Evolutionary conservation across 2,113 vertebrate species (phyloP).

Genomic region (Melanocharis versteri): DNA sequence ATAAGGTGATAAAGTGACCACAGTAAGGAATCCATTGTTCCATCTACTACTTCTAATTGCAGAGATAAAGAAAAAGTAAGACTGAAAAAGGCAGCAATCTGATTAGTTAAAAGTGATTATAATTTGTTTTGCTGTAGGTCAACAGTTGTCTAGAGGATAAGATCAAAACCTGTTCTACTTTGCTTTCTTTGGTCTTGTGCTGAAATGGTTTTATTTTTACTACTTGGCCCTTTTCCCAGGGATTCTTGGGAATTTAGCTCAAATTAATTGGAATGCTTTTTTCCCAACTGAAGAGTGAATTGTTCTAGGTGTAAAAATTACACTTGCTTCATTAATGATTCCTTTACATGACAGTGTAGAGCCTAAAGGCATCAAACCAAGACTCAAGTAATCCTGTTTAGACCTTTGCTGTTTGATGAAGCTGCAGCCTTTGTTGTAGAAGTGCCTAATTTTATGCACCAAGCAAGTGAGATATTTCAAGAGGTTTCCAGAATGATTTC

Average conservation of each 20-base stretch:
- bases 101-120: not conserved
- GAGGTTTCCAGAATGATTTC: constrained; percentile 29
- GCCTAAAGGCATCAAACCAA: constrained; percentile 11
- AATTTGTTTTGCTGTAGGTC: not conserved
- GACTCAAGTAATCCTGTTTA: not conserved
- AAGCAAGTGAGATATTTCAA: constrained; percentile 14
- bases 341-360: not conserved
- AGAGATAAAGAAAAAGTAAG: not conserved
- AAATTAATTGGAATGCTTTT: not conserved
- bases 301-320: constrained; percentile 35
- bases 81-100: not conserved
- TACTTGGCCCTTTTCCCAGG: not conserved
- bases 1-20: not conserved
- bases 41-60: not conserved
- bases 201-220: not conserved
- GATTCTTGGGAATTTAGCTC: constrained; percentile 10
- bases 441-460: constrained; percentile 19
- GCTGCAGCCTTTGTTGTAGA: not conserved
- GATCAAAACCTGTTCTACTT: not conserved
- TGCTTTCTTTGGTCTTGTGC: not conserved
- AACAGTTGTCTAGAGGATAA: not conserved
- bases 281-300: not conserved
- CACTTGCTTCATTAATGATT: constrained; percentile 28
- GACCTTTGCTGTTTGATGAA: constrained; percentile 5
- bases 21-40: not conserved